phyloP scores from a whole-genome alignment of 2,888 invertebrate species.

The Amphipyra tragopoginis region DNA sequence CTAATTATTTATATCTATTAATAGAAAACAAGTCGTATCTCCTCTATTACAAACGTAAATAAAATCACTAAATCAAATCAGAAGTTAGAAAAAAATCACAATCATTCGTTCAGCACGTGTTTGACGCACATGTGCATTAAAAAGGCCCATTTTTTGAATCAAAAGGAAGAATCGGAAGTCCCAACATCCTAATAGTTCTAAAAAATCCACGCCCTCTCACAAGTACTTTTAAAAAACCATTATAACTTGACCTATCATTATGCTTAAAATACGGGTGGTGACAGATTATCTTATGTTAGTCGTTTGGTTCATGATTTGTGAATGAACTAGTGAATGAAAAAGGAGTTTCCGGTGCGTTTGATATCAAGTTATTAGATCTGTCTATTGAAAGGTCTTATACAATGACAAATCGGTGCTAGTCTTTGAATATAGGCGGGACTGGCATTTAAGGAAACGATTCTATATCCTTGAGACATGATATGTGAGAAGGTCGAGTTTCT shows the following conservation, averaged over 20 bases:
- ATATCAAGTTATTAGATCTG: conserved; percentile 59
- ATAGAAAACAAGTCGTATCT: conserved; percentile 39
- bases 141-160: conserved; percentile 63
- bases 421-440: conserved; percentile 3
- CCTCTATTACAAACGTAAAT: conserved; percentile 42
- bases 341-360: conserved; percentile 51
- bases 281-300: conserved; percentile 26
- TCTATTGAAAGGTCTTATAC: conserved; percentile 26
- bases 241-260: conserved; percentile 21
- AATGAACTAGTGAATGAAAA: conserved; percentile 52
- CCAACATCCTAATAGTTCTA: conserved; percentile 46
- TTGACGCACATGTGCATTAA: conserved; percentile 65
- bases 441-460: not conserved
- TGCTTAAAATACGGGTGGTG: not conserved
- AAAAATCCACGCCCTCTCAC: conserved; percentile 48
- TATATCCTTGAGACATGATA: conserved; percentile 13
- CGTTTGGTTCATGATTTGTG: conserved; percentile 31
- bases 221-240: conserved; percentile 42
- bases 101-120: conserved; percentile 67
- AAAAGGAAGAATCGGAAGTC: conserved; percentile 72
- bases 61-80: conserved; percentile 58
- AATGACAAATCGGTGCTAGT: conserved; percentile 32
- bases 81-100: conserved; percentile 62
- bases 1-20: not conserved
- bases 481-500: too few relatives aligned